These are phyloP conservation scores for Sebastes schlegelii DNA, from an alignment of 2,113 vertebrate species.

Conservation along the genomic window DNA sequence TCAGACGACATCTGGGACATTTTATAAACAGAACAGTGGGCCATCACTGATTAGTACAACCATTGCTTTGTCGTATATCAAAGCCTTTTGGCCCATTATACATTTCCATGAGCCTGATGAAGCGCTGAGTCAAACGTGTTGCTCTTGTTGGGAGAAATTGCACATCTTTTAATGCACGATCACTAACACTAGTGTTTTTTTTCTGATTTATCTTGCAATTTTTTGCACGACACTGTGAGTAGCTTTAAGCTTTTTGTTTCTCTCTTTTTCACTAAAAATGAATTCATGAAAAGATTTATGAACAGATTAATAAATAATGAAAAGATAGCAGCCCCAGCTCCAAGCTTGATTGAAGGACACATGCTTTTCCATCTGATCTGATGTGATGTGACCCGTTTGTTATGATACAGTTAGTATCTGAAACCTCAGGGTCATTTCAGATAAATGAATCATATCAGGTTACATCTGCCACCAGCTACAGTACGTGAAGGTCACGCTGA, in stretches of 20 bases:
- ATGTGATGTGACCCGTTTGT: neutral
- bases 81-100: neutral
- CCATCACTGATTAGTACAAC: too few relatives aligned
- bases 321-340: neutral
- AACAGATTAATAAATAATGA: neutral
- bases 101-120: neutral
- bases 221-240: neutral
- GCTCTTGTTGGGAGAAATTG: too few relatives aligned
- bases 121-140: too few relatives aligned
- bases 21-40: too few relatives aligned
- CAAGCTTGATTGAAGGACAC: neutral
- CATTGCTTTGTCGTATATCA: too few relatives aligned
- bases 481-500: neutral
- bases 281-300: neutral
- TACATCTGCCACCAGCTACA: conserved; percentile 3
- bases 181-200: too few relatives aligned
- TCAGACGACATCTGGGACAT: too few relatives aligned
- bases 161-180: too few relatives aligned
- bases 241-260: neutral
- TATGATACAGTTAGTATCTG: neutral
- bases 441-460: conserved; percentile 14
- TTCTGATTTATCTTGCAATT: neutral
- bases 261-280: too few relatives aligned
- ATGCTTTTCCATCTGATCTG: too few relatives aligned
- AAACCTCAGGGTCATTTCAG: neutral